A percentile compares a stretch with the other conserved stretches of the same genome.
phyloP scores from a whole-genome alignment of 1,140 invertebrate species.

The Bombus difficillimus region DNA sequence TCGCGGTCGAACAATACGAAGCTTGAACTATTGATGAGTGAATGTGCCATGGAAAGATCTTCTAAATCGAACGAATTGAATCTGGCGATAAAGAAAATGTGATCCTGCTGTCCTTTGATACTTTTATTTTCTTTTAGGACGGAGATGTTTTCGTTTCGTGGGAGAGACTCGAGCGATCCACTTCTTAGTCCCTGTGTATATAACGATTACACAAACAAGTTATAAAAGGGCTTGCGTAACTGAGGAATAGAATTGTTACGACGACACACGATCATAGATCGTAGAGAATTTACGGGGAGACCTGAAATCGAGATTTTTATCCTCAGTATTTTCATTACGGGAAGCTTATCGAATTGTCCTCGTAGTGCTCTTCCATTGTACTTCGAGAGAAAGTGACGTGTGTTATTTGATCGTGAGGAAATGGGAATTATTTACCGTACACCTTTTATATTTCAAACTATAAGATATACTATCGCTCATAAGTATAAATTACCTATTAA shows the following conservation, averaged over 20 bases:
- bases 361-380: not conserved
- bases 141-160: not conserved
- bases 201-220: constrained; percentile 22
- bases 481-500: no score
- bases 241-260: not conserved
- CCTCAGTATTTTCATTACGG: no score
- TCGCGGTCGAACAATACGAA: not conserved
- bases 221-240: not conserved
- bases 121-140: not conserved
- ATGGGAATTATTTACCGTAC: no score
- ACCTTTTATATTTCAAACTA: no score
- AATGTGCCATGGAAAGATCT: not conserved
- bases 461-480: no score
- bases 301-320: not conserved
- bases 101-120: not conserved
- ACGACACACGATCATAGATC: not conserved
- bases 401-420: no score
- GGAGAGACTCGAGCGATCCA: not conserved
- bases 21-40: not conserved
- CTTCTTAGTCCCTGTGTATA: not conserved
- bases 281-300: no score
- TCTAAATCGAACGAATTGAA: not conserved
- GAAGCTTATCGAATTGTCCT: not conserved
- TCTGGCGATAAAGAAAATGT: not conserved
- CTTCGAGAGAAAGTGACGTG: not conserved